phyloP scores from a whole-genome alignment of 2,888 invertebrate species.

The Zootermopsis nevadensis region DNA sequence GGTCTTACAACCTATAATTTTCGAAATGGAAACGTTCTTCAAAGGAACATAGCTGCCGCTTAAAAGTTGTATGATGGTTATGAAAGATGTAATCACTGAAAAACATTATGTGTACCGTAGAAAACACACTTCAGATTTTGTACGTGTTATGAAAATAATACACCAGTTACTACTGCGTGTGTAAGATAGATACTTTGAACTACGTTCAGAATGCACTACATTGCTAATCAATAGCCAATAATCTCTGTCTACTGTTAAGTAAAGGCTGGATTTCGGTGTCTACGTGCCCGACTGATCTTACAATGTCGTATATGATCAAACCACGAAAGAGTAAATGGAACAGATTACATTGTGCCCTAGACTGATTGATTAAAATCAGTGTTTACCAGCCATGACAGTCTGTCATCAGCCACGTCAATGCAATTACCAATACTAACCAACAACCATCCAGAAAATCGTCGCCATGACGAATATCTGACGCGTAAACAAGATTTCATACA shows the following conservation, averaged over 20 bases:
- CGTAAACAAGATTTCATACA: too few species aligned
- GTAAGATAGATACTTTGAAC: not conserved
- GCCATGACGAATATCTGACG: too few species aligned
- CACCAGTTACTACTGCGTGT: not conserved
- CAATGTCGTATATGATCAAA: too few species aligned
- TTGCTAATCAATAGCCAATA: not conserved
- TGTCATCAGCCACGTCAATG: too few species aligned
- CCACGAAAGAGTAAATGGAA: too few species aligned
- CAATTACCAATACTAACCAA: too few species aligned
- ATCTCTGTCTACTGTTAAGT: not conserved
- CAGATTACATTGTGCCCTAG: too few species aligned
- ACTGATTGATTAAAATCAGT: too few species aligned
- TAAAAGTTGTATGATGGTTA: conserved; percentile 4
- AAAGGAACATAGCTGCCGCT: not conserved
- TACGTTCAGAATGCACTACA: not conserved
- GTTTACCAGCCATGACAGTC: too few species aligned
- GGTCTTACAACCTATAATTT: conserved; percentile 15
- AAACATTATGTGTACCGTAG: conserved; percentile 10
- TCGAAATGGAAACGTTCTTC: conserved; percentile 2
- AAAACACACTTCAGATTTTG: not conserved
- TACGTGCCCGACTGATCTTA: too few species aligned
- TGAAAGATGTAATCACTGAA: conserved; percentile 12
- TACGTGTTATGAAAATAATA: not conserved
- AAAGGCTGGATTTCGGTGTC: too few species aligned
- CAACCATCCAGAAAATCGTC: too few species aligned